Percentiles rank a stretch among this genome's conserved stretches.
Evolutionary conservation across 1,140 invertebrate genomes (phyloP).

Genomic region (Lysiphlebus fabarum): DNA sequence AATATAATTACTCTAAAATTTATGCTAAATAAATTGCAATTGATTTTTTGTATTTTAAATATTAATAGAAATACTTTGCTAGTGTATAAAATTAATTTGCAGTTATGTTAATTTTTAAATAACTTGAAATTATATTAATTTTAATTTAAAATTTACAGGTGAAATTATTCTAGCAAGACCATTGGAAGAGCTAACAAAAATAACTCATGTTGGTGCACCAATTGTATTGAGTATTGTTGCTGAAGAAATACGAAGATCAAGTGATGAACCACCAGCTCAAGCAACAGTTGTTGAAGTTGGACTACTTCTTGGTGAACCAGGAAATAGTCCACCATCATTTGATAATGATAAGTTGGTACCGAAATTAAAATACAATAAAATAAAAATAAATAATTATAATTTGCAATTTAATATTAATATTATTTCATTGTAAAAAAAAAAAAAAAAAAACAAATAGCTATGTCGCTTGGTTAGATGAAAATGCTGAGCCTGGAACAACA

Average conservation of each 20-base stretch:
- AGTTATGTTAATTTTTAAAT: no score
- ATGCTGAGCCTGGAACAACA: constrained; percentile 74
- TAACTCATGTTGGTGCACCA: constrained; percentile 73
- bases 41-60: no score
- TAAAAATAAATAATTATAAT: constrained; percentile 11
- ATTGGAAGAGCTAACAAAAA: constrained; percentile 71
- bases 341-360: constrained; percentile 68
- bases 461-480: constrained; percentile 74
- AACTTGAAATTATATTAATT: no score
- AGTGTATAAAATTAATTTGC: no score
- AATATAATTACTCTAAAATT: no score
- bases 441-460: constrained; percentile 59
- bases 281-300: constrained; percentile 75
- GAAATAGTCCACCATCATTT: constrained; percentile 73
- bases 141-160: constrained; percentile 56
- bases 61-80: no score
- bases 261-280: constrained; percentile 71
- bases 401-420: constrained; percentile 16
- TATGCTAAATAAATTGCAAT: no score
- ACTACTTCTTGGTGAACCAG: constrained; percentile 71
- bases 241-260: constrained; percentile 70
- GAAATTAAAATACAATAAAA: constrained; percentile 15
- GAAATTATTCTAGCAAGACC: constrained; percentile 71
- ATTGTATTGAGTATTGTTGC: constrained; percentile 79
- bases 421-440: constrained; percentile 24